These are phyloP conservation scores for Drosophila acutilabella DNA, from an alignment of 2,888 invertebrate genomes.

Conservation along the genomic window DNA sequence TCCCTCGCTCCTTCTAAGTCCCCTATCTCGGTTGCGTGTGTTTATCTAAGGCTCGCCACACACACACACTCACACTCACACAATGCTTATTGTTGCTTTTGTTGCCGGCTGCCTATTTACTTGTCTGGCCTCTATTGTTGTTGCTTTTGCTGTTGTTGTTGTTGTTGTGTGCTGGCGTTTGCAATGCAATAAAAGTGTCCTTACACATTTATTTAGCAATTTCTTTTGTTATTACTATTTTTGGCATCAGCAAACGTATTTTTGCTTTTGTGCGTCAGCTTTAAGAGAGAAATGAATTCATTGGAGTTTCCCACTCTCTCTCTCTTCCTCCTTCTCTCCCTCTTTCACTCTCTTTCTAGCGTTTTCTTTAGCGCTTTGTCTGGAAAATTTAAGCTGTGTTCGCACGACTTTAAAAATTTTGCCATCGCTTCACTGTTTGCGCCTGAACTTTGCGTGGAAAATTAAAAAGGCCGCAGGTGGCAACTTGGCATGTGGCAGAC, in stretches of 20 bases:
- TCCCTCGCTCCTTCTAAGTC: neutral
- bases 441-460: conserved; percentile 76
- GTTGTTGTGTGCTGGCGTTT: conserved; percentile 49
- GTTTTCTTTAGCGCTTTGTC: conserved; percentile 24
- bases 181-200: conserved; percentile 80
- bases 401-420: conserved; percentile 66
- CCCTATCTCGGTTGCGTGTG: conserved; percentile 38
- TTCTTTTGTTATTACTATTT: conserved; percentile 75
- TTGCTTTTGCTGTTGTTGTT: conserved; percentile 15
- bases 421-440: conserved; percentile 63
- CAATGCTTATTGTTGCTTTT: conserved; percentile 71
- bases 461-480: conserved; percentile 81
- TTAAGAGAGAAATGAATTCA: conserved; percentile 68
- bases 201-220: conserved; percentile 82
- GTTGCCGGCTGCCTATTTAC: conserved; percentile 65
- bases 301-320: conserved; percentile 32
- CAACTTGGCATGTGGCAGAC: conserved; percentile 41
- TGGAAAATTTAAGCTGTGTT: conserved; percentile 56
- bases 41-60: conserved; percentile 60
- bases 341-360: neutral
- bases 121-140: conserved; percentile 62
- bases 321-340: neutral
- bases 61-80: conserved; percentile 6
- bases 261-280: conserved; percentile 59
- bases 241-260: conserved; percentile 60